Evolutionary conservation across 2,888 invertebrate genomes (phyloP).

Genomic region (Gymnoscelis rufifasciata): DNA sequence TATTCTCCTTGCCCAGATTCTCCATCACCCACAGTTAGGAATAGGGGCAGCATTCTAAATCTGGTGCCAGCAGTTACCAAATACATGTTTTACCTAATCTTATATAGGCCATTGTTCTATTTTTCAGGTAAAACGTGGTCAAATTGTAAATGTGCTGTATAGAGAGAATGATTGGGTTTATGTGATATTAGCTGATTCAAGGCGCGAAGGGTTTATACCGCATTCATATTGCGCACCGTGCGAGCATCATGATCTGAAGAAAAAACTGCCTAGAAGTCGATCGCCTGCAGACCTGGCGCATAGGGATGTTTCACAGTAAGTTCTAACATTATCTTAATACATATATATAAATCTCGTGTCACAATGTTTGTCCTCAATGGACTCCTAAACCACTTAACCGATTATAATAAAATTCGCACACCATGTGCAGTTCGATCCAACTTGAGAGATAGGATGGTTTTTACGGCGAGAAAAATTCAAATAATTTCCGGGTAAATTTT

Average conservation of each 20-base stretch:
- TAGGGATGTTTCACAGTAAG: constrained; percentile 80
- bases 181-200: constrained; percentile 92
- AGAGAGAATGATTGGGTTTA: constrained; percentile 98
- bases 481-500: too few relatives aligned
- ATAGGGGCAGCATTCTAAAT: too few relatives aligned
- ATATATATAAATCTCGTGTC: too few relatives aligned
- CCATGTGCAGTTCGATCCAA: too few relatives aligned
- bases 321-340: constrained; percentile 16
- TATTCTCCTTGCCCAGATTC: too few relatives aligned
- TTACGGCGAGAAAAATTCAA: too few relatives aligned
- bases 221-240: constrained; percentile 95
- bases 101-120: background rate
- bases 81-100: background rate
- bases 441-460: too few relatives aligned
- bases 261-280: constrained; percentile 89
- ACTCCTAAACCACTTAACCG: too few relatives aligned
- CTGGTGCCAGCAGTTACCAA: too few relatives aligned
- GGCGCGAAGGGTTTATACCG: constrained; percentile 96
- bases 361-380: too few relatives aligned
- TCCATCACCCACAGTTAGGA: too few relatives aligned
- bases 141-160: constrained; percentile 96
- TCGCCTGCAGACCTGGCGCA: constrained; percentile 77
- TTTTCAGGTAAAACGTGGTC: constrained; percentile 87
- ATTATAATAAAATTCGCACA: too few relatives aligned
- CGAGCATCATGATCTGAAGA: constrained; percentile 91